These are phyloP conservation scores for Rhamphomyia laevipes DNA, from an alignment of 2,888 invertebrate species.

Conservation along the genomic window DNA sequence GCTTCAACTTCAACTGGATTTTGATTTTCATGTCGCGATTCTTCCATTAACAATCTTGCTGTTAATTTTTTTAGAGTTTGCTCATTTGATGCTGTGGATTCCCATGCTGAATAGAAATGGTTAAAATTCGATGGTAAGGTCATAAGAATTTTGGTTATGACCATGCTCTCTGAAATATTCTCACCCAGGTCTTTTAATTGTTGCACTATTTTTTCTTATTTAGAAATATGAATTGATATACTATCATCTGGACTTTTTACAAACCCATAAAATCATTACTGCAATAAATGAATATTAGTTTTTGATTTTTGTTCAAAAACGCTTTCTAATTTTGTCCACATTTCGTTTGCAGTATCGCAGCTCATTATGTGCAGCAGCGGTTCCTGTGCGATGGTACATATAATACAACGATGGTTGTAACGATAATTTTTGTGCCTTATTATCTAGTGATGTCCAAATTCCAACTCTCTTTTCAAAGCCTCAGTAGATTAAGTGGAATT, in stretches of 20 bases:
- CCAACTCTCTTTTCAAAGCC: too few relatives aligned
- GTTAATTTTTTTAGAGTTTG: conserved; percentile 19
- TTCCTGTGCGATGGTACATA: conserved; percentile 11
- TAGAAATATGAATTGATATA: conserved; percentile 15
- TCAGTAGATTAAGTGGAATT: too few relatives aligned
- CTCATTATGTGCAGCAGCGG: conserved; percentile 15
- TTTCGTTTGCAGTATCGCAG: conserved; percentile 13
- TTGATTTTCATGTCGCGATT: conserved; percentile 12
- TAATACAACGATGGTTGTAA: background rate
- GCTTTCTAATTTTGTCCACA: conserved; percentile 13
- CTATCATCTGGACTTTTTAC: conserved; percentile 12
- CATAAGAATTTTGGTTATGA: conserved; percentile 19
- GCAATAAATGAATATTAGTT: conserved; percentile 24
- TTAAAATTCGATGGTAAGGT: conserved; percentile 20
- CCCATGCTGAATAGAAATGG: conserved; percentile 16
- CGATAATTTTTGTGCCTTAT: too few relatives aligned
- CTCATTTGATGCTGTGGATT: conserved; percentile 16
- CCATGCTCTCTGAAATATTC: conserved; percentile 14
- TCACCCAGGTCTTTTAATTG: conserved; percentile 15
- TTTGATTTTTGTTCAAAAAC: conserved; percentile 27
- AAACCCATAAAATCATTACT: conserved; percentile 20
- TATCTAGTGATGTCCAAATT: too few relatives aligned
- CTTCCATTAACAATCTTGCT: conserved; percentile 16
- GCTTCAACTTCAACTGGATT: conserved; percentile 5
- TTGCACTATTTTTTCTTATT: conserved; percentile 13